These are phyloP conservation scores for Ciconia nigra DNA, from an alignment of 2,797 vertebrate species.

Conservation along the genomic window DNA sequence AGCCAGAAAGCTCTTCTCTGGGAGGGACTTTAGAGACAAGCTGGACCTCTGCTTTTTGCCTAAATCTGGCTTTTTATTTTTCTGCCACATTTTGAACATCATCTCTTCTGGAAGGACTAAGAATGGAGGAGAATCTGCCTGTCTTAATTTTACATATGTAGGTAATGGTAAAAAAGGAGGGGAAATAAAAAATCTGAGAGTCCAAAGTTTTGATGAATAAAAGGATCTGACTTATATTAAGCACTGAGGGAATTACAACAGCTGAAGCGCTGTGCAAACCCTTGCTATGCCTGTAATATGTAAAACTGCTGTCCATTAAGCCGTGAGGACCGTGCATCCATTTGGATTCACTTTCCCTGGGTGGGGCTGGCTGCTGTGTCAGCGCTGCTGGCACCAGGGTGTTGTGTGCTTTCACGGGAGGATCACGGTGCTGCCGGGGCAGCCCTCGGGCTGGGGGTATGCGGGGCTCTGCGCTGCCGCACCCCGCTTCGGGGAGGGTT, in stretches of 20 bases:
- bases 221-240: neutral
- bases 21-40: neutral
- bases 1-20: neutral
- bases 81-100: fast-evolving
- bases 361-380: slow-evolving; percentile 12
- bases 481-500: fast-evolving
- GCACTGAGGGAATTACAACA: neutral
- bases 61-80: neutral
- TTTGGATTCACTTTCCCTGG: neutral
- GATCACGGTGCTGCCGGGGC: fast-evolving
- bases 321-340: neutral
- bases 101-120: neutral
- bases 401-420: neutral
- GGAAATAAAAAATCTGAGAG: neutral
- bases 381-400: neutral
- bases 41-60: neutral
- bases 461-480: fast-evolving
- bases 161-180: neutral
- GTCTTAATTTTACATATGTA: neutral
- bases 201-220: neutral
- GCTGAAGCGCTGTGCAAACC: neutral
- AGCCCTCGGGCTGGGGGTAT: neutral
- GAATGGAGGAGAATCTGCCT: neutral
- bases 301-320: neutral
- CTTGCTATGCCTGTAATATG: neutral